Base-by-base conservation (phyloP, 2,888 invertebrate genomes). In the Lobophora halterata region DNA sequence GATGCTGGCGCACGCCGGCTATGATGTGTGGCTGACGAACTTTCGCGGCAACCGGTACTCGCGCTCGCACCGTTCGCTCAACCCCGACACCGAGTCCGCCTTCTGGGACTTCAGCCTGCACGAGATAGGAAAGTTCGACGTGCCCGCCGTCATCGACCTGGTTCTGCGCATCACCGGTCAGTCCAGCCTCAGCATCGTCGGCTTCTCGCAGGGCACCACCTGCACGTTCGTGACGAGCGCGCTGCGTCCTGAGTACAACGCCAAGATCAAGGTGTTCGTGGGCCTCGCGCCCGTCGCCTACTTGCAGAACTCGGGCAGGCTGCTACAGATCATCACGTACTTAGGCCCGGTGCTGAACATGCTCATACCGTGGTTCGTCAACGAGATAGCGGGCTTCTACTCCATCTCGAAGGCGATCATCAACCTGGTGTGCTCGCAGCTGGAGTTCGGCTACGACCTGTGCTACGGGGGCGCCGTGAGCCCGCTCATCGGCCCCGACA, bases 151-250 rank as follows among this genome's bases (percentile, higher is more conserved):
- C 69, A 89, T 74, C 2, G 71, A 76, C 30, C 58, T 45, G 10
- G 42, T 71, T 3, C 26, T 71, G 4, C 30, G 51, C 1, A 23
- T 43, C 1, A 92, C 92, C 0, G 79, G 85, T 0, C 75, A 85
- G 16, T 43, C 77, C 1, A 69, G 88, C 26, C 39, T 94, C 0
- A 88, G 88, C 42, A 90, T 91, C 58, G 66, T 91, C 8, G 94
- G 92, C 0, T 92, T 93, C 61, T 94, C 93, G 0, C 79, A 87
- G 60, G 94, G 93, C 1, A 89, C 89, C 0, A 89, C 90, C 0
- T 52, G 71, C 5, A 88, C 88, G 47, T 90, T 78, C 48, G 81
- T 90, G 0, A 72, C 90, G 62, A 71, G 78, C 0, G 78, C 89
- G 0, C 70, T 76, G 12, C 58, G 62, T 7, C 89, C 90, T 0